Conservation (phyloP, 2,113 vertebrate genomes). For the Pseudopodoces humilis region DNA sequence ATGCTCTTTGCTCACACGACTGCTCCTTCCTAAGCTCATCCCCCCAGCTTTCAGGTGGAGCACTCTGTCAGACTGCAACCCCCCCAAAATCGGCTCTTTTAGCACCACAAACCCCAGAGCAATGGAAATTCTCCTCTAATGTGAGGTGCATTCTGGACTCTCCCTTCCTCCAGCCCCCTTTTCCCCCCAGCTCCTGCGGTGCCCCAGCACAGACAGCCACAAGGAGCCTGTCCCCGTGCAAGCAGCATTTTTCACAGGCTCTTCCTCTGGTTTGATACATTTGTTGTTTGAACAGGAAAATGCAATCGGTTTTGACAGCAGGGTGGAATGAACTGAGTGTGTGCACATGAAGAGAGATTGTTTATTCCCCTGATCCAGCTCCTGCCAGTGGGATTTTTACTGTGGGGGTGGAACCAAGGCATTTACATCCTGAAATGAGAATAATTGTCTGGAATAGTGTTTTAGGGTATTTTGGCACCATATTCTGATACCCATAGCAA, state of each 20-base stretch:
- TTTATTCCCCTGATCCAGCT: not conserved
- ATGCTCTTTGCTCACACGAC: not conserved
- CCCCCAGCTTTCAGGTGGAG: not conserved
- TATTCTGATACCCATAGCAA: not conserved
- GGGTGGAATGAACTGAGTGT: not conserved
- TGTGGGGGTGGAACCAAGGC: not conserved
- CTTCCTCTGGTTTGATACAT: not conserved
- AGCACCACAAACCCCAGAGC: not conserved
- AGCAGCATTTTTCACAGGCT: not conserved
- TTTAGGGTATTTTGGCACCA: slow-evolving; percentile 6
- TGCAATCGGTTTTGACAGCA: not conserved
- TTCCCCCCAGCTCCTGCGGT: not conserved
- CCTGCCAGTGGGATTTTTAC: not conserved
- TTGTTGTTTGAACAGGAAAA: not conserved
- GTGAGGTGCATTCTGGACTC: not conserved
- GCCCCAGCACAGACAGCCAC: not conserved
- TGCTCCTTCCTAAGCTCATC: not conserved
- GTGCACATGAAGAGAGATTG: not conserved
- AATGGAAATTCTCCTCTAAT: not conserved
- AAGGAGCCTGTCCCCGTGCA: not conserved
- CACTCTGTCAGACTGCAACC: no score
- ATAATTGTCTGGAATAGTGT: not conserved
- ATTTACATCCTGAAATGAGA: not conserved
- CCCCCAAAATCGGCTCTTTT: not conserved
- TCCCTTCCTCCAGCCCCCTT: not conserved